These are phyloP conservation scores for Drosophila lacteicornis DNA, from an alignment of 1,140 invertebrate genomes.

Conservation along the genomic window DNA sequence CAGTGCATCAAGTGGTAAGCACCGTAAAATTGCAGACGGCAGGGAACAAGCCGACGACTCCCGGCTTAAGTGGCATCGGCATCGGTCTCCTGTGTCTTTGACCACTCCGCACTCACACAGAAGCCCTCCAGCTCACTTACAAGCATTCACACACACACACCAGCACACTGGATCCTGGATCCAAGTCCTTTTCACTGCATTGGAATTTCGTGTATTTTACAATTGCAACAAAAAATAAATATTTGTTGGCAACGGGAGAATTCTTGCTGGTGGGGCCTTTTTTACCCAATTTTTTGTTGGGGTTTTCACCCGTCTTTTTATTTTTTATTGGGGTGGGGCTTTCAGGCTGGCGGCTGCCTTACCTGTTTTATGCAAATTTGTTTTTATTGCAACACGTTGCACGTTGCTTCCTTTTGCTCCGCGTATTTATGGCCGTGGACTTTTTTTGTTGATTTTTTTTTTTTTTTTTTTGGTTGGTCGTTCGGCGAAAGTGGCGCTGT, in stretches of 20 bases:
- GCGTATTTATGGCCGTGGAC: conserved; percentile 59
- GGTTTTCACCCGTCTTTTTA: conserved; percentile 26
- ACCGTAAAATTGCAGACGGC: conserved; percentile 45
- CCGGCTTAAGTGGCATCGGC: conserved; percentile 57
- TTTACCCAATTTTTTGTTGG: conserved; percentile 25
- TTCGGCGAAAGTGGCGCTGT: conserved; percentile 27
- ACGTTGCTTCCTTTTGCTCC: conserved; percentile 46
- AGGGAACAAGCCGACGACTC: conserved; percentile 35
- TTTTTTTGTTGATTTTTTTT: conserved; percentile 12
- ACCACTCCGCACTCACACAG: conserved; percentile 36
- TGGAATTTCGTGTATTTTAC: conserved; percentile 67
- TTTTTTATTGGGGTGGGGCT: conserved; percentile 17
- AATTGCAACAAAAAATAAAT: conserved; percentile 55
- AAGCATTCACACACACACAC: conserved; percentile 11
- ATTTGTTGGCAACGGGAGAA: conserved; percentile 35
- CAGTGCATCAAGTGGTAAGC: conserved; percentile 18
- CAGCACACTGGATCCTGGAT: conserved; percentile 17
- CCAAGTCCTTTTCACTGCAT: conserved; percentile 62
- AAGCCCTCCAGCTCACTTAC: conserved; percentile 12
- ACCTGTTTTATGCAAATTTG: conserved; percentile 79
- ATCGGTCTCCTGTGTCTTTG: conserved; percentile 57
- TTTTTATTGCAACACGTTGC: conserved; percentile 82
- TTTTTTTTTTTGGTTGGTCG: background rate
- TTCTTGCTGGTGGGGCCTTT: conserved; percentile 13
- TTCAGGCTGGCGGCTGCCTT: conserved; percentile 29